These are phyloP conservation scores for Onychorhynchus coronatus DNA, from an alignment of 2,113 vertebrate species.

Conservation along the genomic window DNA sequence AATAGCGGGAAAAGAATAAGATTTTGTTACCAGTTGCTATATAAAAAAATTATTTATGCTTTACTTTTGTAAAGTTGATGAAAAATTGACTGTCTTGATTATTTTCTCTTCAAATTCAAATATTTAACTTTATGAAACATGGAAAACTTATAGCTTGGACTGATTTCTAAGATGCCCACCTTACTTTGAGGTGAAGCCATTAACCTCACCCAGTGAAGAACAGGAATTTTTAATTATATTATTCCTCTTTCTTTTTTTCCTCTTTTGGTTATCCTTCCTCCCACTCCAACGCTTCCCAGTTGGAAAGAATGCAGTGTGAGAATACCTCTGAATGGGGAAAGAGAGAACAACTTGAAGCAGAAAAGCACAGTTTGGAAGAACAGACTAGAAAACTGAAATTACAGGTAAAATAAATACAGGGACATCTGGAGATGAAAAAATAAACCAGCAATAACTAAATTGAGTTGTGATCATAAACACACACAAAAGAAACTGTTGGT, in stretches of 20 bases:
- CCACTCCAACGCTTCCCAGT: not conserved
- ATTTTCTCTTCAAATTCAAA: not conserved
- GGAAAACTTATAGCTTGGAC: not conserved
- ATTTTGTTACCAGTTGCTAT: not conserved
- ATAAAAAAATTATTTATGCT: not conserved
- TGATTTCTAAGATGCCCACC: not conserved
- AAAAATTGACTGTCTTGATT: not conserved
- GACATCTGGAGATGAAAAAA: not conserved
- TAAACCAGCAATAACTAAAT: not conserved
- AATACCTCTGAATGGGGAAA: constrained; percentile 18
- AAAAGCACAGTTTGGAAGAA: constrained; percentile 51
- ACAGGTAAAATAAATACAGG: constrained; percentile 53
- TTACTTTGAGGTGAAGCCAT: not conserved
- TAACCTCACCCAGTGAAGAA: not conserved
- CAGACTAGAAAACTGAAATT: constrained; percentile 53
- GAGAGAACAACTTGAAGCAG: not conserved
- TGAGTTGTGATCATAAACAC: not conserved
- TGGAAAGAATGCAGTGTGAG: constrained; percentile 35
- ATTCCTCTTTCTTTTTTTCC: not conserved
- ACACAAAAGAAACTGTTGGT: not conserved
- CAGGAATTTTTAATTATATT: fast-evolving
- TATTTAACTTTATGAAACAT: not conserved
- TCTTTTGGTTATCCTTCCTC: not conserved
- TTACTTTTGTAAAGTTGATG: not conserved
- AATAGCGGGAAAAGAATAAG: not conserved